Percentiles rank a stretch among this genome's conserved stretches.
Conservation (phyloP, 2,888 invertebrate species). For the Dicyrtoma fusca region DNA sequence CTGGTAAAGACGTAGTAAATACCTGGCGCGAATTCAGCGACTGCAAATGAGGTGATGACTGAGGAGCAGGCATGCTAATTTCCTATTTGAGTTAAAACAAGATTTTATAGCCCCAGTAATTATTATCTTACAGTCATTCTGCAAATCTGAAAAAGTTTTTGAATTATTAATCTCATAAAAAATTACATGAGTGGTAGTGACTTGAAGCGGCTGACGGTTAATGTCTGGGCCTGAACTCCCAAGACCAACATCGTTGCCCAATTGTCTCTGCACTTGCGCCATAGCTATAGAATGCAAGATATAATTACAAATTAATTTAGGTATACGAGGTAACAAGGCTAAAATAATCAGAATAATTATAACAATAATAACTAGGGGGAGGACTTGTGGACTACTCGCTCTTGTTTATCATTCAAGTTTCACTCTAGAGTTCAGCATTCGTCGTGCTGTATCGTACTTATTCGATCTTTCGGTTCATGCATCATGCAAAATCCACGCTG, state of each 20-base stretch:
- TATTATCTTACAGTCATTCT: not conserved
- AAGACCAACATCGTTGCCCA: slow-evolving; percentile 59
- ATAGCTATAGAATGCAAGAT: slow-evolving; percentile 61
- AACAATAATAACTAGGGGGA: not conserved
- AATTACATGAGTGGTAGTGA: slow-evolving; percentile 62
- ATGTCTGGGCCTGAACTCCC: slow-evolving; percentile 8
- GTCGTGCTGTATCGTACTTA: too few species aligned
- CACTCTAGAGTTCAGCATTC: not conserved
- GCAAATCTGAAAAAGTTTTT: not conserved
- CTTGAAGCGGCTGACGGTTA: slow-evolving; percentile 61
- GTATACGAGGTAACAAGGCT: not conserved
- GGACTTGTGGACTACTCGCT: not conserved
- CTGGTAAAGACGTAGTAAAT: slow-evolving; percentile 44
- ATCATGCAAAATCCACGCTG: too few species aligned
- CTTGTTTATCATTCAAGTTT: not conserved
- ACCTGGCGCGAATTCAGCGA: slow-evolving; percentile 56
- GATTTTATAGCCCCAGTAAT: not conserved
- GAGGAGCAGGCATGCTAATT: slow-evolving; percentile 46
- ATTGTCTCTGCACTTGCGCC: slow-evolving; percentile 65
- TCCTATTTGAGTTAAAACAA: slow-evolving; percentile 25
- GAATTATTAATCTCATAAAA: not conserved
- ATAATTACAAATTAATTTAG: slow-evolving; percentile 18
- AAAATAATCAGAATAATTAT: not conserved
- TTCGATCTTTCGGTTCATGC: too few species aligned
- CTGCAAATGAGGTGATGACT: slow-evolving; percentile 57